phyloP scores from a whole-genome alignment of 2,797 vertebrate species.

The Onychomys leucogaster region DNA sequence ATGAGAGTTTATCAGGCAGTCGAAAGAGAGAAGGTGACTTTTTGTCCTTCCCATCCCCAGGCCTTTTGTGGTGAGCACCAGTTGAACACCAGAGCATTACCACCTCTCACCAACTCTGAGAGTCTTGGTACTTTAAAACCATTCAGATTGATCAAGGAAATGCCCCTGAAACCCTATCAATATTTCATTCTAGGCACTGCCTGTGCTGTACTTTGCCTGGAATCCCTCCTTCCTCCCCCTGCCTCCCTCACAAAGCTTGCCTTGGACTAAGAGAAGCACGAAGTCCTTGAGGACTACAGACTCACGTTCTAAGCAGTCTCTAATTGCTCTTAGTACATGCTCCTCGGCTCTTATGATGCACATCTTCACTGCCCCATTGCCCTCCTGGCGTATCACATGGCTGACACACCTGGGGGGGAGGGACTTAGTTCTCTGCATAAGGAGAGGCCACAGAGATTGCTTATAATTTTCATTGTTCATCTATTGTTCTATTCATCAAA shows the following conservation, averaged over 20 bases:
- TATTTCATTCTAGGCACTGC: not conserved
- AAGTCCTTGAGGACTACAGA: not conserved
- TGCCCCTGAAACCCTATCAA: not conserved
- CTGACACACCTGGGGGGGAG: not conserved
- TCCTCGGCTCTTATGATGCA: not conserved
- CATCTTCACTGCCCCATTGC: fast-evolving
- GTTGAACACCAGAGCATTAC: not conserved
- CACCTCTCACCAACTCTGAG: not conserved
- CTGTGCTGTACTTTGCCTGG: not conserved
- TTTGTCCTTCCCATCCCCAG: not conserved
- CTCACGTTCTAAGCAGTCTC: not conserved
- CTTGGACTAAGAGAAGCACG: not conserved
- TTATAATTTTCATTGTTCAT: not conserved
- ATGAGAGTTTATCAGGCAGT: not conserved
- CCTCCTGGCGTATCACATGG: too few relatives aligned
- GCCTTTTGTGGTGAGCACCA: not conserved
- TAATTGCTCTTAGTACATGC: too few relatives aligned
- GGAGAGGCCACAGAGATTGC: not conserved
- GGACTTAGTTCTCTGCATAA: not conserved
- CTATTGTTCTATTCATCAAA: not conserved
- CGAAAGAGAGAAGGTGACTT: not conserved
- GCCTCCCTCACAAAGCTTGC: not conserved
- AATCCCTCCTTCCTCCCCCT: not conserved
- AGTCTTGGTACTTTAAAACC: not conserved
- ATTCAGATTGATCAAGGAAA: not conserved